Evolutionary conservation across 2,888 invertebrate species (phyloP), one percentile per base, ranked within the genome.

Genomic region (Griposia aprilina): DNA sequence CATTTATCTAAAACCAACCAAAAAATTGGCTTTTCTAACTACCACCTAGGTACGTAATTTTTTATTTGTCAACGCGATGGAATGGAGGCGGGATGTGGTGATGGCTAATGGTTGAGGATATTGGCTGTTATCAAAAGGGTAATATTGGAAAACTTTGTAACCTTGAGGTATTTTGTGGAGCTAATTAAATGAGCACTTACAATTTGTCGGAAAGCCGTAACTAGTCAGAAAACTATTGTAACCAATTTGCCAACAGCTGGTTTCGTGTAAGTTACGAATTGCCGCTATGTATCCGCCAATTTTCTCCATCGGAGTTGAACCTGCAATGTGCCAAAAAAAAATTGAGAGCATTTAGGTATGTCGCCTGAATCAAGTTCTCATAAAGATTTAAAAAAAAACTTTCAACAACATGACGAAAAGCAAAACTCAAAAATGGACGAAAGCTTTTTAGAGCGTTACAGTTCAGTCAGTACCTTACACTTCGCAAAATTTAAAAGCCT

Each of bases 271-370:
- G 2, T 84, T 88, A 45, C 90, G 91, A 13, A 80, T 83, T 20
- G 73, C 48, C 20, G 93, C 94, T 55, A 95, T 92, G 78, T 93
- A 96, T 0, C 95, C 96, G 15, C 93, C 94, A 55, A 97, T 89
- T 87, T 95, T 93, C 69, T 95, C 89, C 95, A 97, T 95, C 0
- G 96, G 95, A 2, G 95, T 95, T 48, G 78, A 71, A 60, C 96
- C 96, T 97, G 85, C 4, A 90, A 90, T 78, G 8, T 57, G 26
- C 23, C 2, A 62, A 71, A 15, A 75, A 23, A 57, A 63, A 10
- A 55, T 55, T 7, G 23, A n/a, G 2, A 2, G 20, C 6, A 3
- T 62, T 30, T 60, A 62, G 17, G 11, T 11, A 62, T 23, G 11
- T 11, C 23, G 4, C 7, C 45, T 23, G 11, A 71, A 60, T 10